Evolutionary conservation across 2,888 invertebrate species (phyloP), one percentile per base, ranked within the genome.

Genomic region (Rotaria macrura): DNA sequence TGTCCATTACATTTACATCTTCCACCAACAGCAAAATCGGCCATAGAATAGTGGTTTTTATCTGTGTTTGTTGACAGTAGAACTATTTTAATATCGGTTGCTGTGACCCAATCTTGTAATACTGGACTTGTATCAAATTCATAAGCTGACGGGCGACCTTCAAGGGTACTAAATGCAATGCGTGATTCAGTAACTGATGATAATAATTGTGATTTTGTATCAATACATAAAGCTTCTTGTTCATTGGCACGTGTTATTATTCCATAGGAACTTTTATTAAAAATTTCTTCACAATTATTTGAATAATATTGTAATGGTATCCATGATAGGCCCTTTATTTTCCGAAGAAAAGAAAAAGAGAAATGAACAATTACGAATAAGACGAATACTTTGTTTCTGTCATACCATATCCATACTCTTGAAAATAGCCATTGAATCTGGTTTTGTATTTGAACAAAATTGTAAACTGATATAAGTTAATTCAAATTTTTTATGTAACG

Each of bases 1-100:
- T 99, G 98, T 84, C 98, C 98, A 92, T 99, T 99, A 92, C 99
- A 99, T 93, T 99, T 99, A 93, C 99, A 99, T 72, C 98, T 94
- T 74, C 98, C 98, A 87, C 98, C 97, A 87, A 97, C 96, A 84
- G 97, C 95, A 90, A 98, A 95, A 92, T 98, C 97, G n/a, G 97
- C 92, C 87, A 98, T 95, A 52, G 79, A 52, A n/a, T 47, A 84
- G n/a, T 17, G 52, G 29, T 85, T n/a, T 83, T 43, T n/a, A 47
- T 25, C 29, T 85, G n/a, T 65, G 40, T 40, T 43, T n/a, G 79
- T 40, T 79, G 43, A 43, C 10, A 79, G n/a, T 79, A 43, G n/a
- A n/a, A 79, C 79, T 43, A 99, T 95, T 88, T 94, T 93, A 86
- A 99, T 95, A 89, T 99, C 98, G 2, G 98, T 99, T 25, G 97